phyloP scores from a whole-genome alignment of 2,888 invertebrate genomes.

The Bruchidius siliquastri region DNA sequence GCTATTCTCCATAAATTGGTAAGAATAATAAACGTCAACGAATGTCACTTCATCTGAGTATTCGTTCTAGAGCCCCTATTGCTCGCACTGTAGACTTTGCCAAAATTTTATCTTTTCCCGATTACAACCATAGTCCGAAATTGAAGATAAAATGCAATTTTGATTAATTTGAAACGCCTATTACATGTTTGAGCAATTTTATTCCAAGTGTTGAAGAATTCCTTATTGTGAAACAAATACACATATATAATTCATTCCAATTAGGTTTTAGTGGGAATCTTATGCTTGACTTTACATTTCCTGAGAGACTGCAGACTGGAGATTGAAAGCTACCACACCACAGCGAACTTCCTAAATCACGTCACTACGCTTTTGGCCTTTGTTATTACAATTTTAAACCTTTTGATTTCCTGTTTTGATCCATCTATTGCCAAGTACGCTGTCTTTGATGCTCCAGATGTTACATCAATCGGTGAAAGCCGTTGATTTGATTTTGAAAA shows the following conservation, averaged over 20 bases:
- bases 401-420: conserved; percentile 75
- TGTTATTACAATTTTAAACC: conserved; percentile 68
- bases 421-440: conserved; percentile 60
- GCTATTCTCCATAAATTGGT: no score
- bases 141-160: no score
- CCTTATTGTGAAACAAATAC: no score
- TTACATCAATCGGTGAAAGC: conserved; percentile 14
- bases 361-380: conserved; percentile 66
- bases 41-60: no score
- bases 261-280: conserved; percentile 69
- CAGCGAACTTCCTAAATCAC: conserved; percentile 68
- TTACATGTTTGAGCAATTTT: no score
- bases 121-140: no score
- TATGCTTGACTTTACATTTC: conserved; percentile 69
- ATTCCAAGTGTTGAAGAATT: no score
- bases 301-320: conserved; percentile 74
- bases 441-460: conserved; percentile 32
- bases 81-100: no score
- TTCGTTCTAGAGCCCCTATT: no score
- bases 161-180: no score
- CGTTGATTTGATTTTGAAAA: not conserved
- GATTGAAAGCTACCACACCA: conserved; percentile 61
- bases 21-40: no score
- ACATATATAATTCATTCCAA: conserved; percentile 16
- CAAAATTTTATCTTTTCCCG: no score